Percentiles rank a stretch among this genome's conserved stretches.
phyloP scores from a whole-genome alignment of 1,140 invertebrate species.

The Lucilia sericata region DNA sequence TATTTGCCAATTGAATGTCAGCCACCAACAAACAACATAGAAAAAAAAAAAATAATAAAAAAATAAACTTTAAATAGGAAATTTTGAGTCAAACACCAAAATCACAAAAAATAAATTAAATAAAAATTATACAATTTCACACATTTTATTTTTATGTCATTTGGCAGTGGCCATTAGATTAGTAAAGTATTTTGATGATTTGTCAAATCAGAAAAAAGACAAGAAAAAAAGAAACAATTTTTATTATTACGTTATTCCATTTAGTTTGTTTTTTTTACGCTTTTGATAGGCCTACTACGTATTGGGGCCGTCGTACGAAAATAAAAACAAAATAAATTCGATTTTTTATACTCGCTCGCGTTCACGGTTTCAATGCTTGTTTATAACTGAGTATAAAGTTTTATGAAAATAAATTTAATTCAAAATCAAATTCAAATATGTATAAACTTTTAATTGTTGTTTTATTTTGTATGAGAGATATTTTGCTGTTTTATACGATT shows the following conservation, averaged over 20 bases:
- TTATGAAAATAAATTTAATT: neutral
- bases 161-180: neutral
- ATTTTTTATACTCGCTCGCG: neutral
- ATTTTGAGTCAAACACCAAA: neutral
- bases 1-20: no score
- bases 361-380: conserved; percentile 30
- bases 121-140: neutral
- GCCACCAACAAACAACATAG: no score
- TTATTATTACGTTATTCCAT: conserved; percentile 35
- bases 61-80: no score
- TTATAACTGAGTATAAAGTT: conserved; percentile 30
- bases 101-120: no score
- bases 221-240: neutral
- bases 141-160: neutral
- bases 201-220: neutral
- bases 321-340: neutral
- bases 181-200: neutral
- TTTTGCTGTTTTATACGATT: neutral
- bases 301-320: neutral
- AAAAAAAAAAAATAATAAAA: no score
- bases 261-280: neutral
- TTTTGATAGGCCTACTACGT: conserved; percentile 3
- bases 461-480: neutral
- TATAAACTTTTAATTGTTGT: neutral
- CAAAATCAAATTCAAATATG: neutral